Evolutionary conservation across 2,113 vertebrate species (phyloP).

Genomic region (Xiphophorus couchianus): DNA sequence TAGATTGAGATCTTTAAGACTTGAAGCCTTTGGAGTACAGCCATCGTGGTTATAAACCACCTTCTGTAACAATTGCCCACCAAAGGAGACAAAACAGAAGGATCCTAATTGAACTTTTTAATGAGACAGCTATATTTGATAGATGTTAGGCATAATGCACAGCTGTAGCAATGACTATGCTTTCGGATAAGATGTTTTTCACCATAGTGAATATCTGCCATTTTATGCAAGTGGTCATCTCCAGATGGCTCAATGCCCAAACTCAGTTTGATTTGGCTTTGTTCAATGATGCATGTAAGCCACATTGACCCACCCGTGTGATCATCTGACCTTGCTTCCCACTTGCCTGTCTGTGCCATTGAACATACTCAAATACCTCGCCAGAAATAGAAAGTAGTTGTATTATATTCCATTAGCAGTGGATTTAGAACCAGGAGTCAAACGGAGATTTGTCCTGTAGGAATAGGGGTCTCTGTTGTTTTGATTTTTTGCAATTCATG

Average conservation of each 20-base stretch:
- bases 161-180: not conserved
- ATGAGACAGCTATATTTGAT: not conserved
- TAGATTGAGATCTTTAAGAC: no score
- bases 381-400: slow-evolving; percentile 8
- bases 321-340: slow-evolving; percentile 64
- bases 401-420: not conserved
- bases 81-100: no score
- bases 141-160: not conserved
- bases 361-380: slow-evolving; percentile 1
- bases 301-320: slow-evolving; percentile 69
- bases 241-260: slow-evolving; percentile 70
- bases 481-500: no score
- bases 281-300: slow-evolving; percentile 67
- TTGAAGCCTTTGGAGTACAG: no score
- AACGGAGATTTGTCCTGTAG: not conserved
- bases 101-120: not conserved
- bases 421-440: not conserved
- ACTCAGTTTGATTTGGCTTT: slow-evolving; percentile 67
- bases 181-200: slow-evolving; percentile 11
- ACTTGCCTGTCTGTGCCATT: slow-evolving; percentile 39
- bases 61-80: no score
- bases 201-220: slow-evolving; percentile 1
- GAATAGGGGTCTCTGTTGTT: not conserved
- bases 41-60: no score
- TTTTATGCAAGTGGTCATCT: slow-evolving; percentile 37